Conservation (phyloP, 2,888 invertebrate genomes). For the Plusia festucae region DNA sequence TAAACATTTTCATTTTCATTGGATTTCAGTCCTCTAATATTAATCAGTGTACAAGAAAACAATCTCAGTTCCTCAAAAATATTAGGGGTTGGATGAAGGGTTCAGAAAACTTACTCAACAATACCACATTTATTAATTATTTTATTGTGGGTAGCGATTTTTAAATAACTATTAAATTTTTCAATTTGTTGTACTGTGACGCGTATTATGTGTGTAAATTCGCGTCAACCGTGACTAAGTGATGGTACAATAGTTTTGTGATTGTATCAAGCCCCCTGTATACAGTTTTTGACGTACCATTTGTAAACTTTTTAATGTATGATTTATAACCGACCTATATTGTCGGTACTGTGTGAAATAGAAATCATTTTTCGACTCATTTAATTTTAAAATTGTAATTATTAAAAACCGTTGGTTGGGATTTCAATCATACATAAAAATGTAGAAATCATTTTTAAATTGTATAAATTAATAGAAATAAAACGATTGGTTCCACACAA, state of each 20-base stretch:
- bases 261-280: slow-evolving; percentile 67
- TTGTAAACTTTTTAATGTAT: slow-evolving; percentile 51
- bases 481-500: not conserved
- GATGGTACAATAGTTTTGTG: slow-evolving; percentile 69
- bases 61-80: not conserved
- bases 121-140: slow-evolving; percentile 54
- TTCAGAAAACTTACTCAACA: slow-evolving; percentile 40
- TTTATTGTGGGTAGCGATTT: slow-evolving; percentile 52
- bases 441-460: not conserved
- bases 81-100: slow-evolving; percentile 18
- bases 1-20: too few relatives aligned
- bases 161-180: slow-evolving; percentile 74
- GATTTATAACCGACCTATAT: slow-evolving; percentile 50
- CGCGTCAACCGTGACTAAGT: slow-evolving; percentile 67
- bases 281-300: slow-evolving; percentile 47
- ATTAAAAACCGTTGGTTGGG: not conserved
- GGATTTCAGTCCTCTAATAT: not conserved
- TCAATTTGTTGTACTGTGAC: slow-evolving; percentile 66
- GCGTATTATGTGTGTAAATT: slow-evolving; percentile 66
- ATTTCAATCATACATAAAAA: not conserved
- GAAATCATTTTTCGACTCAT: not conserved
- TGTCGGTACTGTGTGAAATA: slow-evolving; percentile 24
- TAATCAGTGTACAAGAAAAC: not conserved
- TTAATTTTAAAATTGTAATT: not conserved
- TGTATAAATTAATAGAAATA: slow-evolving; percentile 4